phyloP scores from a whole-genome alignment of 37 sponge, comb jelly and placozoan genomes.

The Bolinopsis microptera region DNA sequence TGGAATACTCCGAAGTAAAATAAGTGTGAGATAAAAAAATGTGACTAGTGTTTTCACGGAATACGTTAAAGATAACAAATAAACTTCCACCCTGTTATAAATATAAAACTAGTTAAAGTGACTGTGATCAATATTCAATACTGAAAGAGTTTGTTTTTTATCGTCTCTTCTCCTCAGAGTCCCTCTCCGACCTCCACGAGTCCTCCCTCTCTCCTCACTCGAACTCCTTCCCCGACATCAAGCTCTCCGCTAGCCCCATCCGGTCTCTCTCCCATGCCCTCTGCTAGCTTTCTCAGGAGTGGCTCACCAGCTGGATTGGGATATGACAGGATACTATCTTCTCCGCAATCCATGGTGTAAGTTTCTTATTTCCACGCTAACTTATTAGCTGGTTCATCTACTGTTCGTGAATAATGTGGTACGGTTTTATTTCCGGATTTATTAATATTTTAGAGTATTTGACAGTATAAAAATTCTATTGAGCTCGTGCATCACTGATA shows the following conservation, averaged over 20 bases:
- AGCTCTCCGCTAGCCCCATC: background rate
- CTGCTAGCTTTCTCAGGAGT: background rate
- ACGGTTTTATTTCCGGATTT: background rate
- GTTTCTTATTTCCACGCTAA: background rate
- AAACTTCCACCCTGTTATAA: no score
- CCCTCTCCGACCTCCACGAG: background rate
- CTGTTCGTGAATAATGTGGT: background rate
- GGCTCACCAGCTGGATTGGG: background rate
- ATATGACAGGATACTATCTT: background rate
- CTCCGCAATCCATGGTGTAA: background rate
- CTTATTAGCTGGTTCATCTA: background rate
- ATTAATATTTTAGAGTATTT: background rate
- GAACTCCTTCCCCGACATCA: constrained; percentile 18
- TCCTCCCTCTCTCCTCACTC: background rate
- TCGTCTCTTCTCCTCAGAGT: constrained; percentile 8
- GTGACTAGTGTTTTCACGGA: no score
- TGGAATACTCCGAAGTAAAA: no score
- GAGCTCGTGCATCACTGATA: background rate
- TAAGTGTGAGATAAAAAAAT: no score
- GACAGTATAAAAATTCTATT: background rate
- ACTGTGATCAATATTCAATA: no score
- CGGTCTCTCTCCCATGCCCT: background rate
- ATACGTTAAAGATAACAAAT: no score
- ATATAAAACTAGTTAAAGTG: no score
- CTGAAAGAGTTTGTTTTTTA: no score